A percentile compares a stretch with the other conserved stretches of the same genome.
Conservation (phyloP, 2,888 invertebrate genomes). For the Pandemis cinnamomeana region DNA sequence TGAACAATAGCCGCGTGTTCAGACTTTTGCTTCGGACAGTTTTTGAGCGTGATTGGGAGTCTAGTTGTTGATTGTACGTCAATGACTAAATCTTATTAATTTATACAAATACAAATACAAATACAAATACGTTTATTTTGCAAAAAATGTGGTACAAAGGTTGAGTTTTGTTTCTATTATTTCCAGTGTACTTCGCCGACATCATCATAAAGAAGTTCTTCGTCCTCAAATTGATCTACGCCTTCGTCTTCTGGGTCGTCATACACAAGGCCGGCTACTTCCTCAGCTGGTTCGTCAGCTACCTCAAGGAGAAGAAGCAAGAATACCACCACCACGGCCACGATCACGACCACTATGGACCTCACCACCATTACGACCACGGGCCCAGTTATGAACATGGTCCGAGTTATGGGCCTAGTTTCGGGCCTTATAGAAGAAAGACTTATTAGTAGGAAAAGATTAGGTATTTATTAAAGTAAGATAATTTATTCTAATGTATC, state of each 20-base stretch:
- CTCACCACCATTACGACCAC: constrained; percentile 49
- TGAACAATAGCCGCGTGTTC: too few relatives aligned
- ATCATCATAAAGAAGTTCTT: constrained; percentile 76
- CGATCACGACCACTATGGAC: constrained; percentile 36
- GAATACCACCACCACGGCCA: constrained; percentile 56
- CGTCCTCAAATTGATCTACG: constrained; percentile 73
- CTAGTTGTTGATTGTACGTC: too few relatives aligned
- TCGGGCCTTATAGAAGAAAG: constrained; percentile 54
- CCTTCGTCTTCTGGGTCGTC: constrained; percentile 73
- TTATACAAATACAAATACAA: too few relatives aligned
- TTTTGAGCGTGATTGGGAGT: too few relatives aligned
- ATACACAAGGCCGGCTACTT: constrained; percentile 80
- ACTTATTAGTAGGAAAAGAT: constrained; percentile 43
- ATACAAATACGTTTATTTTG: too few relatives aligned
- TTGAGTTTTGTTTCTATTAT: constrained; percentile 23
- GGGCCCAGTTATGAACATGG: constrained; percentile 53
- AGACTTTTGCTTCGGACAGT: too few relatives aligned
- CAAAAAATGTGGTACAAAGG: too few relatives aligned
- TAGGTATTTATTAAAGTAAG: too few relatives aligned
- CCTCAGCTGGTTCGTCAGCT: constrained; percentile 73
- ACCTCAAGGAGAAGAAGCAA: constrained; percentile 72
- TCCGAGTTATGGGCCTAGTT: constrained; percentile 40
- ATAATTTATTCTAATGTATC: too few relatives aligned
- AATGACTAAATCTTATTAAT: too few relatives aligned
- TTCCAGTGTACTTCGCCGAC: constrained; percentile 76